These are phyloP conservation scores for Gonioctena quinquepunctata DNA, from an alignment of 1,140 invertebrate species.

Conservation along the genomic window DNA sequence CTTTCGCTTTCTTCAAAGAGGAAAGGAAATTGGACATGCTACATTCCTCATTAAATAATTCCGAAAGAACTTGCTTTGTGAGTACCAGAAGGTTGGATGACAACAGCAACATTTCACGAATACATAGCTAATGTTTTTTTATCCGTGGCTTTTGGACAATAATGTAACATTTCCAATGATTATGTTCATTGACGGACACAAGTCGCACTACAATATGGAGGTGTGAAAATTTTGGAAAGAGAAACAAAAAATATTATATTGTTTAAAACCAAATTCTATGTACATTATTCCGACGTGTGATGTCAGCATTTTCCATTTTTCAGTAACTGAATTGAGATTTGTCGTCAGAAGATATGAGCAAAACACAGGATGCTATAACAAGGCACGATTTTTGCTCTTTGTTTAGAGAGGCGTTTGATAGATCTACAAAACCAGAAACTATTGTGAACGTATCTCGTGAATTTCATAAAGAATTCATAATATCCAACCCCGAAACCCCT, in stretches of 20 bases:
- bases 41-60: constrained; percentile 39
- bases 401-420: constrained; percentile 43
- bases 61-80: constrained; percentile 33
- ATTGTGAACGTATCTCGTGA: constrained; percentile 50
- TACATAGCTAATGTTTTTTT: constrained; percentile 52
- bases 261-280: constrained; percentile 51
- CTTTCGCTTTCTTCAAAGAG: too few relatives aligned
- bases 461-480: too few relatives aligned
- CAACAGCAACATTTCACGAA: constrained; percentile 49
- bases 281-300: constrained; percentile 54
- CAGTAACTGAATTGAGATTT: constrained; percentile 48
- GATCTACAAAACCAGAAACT: constrained; percentile 25
- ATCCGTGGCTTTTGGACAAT: constrained; percentile 43
- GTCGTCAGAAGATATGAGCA: constrained; percentile 13
- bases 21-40: too few relatives aligned
- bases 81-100: constrained; percentile 53
- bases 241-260: constrained; percentile 49
- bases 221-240: constrained; percentile 50
- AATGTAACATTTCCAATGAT: constrained; percentile 47
- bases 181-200: constrained; percentile 55
- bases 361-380: constrained; percentile 12
- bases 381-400: constrained; percentile 41
- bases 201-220: constrained; percentile 50
- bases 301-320: constrained; percentile 46
- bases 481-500: too few relatives aligned